Percentiles rank a stretch among this genome's conserved stretches.
Conservation (phyloP, 2,797 vertebrate species). For the Amblyraja radiata region DNA sequence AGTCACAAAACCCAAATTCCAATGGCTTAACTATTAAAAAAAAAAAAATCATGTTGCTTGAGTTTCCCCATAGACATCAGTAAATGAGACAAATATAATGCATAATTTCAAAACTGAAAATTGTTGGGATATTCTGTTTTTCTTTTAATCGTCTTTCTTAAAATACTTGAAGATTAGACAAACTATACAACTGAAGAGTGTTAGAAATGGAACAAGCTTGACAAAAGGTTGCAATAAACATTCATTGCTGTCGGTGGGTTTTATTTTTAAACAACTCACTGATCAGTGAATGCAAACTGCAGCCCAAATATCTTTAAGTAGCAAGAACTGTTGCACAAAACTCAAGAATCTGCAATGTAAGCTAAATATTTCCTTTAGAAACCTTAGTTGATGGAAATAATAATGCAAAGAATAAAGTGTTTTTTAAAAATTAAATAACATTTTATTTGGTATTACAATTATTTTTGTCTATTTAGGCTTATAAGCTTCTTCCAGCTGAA, state of each 20-base stretch:
- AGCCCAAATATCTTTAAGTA: slow-evolving; percentile 61
- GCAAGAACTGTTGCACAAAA: background rate
- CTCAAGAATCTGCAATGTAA: background rate
- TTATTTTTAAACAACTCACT: slow-evolving; percentile 79
- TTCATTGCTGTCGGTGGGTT: slow-evolving; percentile 99
- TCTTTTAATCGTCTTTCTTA: background rate
- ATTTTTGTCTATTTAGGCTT: background rate
- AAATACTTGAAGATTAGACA: background rate
- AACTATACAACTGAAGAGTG: background rate
- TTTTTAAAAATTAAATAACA: background rate
- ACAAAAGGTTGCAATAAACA: slow-evolving; percentile 96
- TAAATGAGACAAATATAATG: background rate
- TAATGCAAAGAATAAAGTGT: background rate
- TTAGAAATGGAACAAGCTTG: background rate
- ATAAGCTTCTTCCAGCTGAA: background rate
- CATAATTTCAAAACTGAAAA: background rate
- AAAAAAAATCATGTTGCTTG: background rate
- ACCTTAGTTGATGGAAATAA: background rate
- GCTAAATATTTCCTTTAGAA: background rate
- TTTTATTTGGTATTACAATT: background rate
- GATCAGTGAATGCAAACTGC: slow-evolving; percentile 99
- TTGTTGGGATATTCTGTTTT: background rate
- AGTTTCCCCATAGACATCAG: background rate
- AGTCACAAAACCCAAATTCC: background rate
- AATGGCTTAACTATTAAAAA: background rate